Evolutionary conservation across 1,140 invertebrate species (phyloP), one percentile per base, ranked within the genome.

Genomic region (Drosophila gunungcola): DNA sequence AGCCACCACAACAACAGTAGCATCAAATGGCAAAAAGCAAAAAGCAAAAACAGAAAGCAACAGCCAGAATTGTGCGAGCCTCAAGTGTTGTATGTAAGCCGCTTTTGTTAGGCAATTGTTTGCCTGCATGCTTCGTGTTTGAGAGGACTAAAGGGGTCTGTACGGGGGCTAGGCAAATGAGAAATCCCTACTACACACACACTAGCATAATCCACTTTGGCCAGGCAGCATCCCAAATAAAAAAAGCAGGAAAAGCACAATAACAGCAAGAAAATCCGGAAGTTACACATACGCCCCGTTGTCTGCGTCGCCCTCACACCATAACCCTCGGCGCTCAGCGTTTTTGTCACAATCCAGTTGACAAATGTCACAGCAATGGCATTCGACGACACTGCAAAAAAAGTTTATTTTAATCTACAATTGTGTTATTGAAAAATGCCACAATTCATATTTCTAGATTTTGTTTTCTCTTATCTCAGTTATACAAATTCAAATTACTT

Each of bases 71-170:
- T 70, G 77, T 80, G 77, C 73, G 77, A 69, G 73, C 84, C 84
- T 89, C 84, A 89, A 89, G 84, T 89, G 84, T 89, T 89, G 85
- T 89, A 84, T 80, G 85, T 89, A 89, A 89, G 84, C 84, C 80
- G 84, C 84, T 89, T 89, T 89, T 83, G 84, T 89, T 89, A 52
- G 77, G 65, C 84, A 89, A 89, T 89, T 89, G 84, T 89, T 89
- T 84, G 68, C 76, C 68, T 34, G 53, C 43, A 42, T 43, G 52
- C 11, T 32, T 58, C 13, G 16, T n/a, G 36, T 46, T 38, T 36
- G 16, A 34, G 32, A 10, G 27, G 43, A 13, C 27, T 32, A 36
- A 1, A 41, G 51, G 16, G 16, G 74, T 69, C 21, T 29, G 63
- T 78, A 38, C 10, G 43, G 57, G 12, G 43, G 45, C 42, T 9